Conservation (phyloP, 2,888 invertebrate genomes). For the Chorisops tibialis region DNA sequence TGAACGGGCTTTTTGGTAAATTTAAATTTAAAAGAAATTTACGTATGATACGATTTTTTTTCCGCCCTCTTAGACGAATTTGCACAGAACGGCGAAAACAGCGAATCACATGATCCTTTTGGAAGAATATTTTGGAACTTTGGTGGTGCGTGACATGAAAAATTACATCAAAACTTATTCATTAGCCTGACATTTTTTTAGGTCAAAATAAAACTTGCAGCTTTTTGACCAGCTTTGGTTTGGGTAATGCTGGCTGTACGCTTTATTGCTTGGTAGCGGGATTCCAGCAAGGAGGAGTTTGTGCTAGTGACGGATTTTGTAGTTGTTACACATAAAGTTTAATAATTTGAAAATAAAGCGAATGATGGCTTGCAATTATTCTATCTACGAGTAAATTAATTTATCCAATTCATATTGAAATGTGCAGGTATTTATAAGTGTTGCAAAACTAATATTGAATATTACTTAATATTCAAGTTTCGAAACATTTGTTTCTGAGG, state of each 20-base stretch:
- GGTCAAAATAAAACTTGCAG: slow-evolving; percentile 25
- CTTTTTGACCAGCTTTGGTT: slow-evolving; percentile 19
- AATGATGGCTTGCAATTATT: too few relatives aligned
- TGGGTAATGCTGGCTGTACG: slow-evolving; percentile 29
- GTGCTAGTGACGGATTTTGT: slow-evolving; percentile 8
- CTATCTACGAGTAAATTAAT: too few relatives aligned
- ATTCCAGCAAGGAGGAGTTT: slow-evolving; percentile 26
- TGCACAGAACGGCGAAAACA: not conserved
- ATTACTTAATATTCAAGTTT: too few relatives aligned
- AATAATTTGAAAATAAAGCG: slow-evolving; percentile 6
- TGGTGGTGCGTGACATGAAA: not conserved
- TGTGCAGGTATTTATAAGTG: too few relatives aligned
- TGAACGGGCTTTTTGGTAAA: slow-evolving; percentile 5
- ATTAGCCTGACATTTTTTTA: too few relatives aligned
- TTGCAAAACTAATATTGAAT: too few relatives aligned
- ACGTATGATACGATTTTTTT: not conserved
- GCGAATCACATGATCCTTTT: not conserved
- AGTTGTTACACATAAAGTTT: slow-evolving; percentile 2
- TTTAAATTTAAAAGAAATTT: not conserved
- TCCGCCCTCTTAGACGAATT: not conserved
- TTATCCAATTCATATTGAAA: too few relatives aligned
- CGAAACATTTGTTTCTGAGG: too few relatives aligned
- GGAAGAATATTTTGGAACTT: not conserved
- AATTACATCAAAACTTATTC: too few relatives aligned
- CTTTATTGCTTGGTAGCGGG: slow-evolving; percentile 29